phyloP scores from a whole-genome alignment of 1,140 invertebrate species.

The Drosophila pseudoobscura region DNA sequence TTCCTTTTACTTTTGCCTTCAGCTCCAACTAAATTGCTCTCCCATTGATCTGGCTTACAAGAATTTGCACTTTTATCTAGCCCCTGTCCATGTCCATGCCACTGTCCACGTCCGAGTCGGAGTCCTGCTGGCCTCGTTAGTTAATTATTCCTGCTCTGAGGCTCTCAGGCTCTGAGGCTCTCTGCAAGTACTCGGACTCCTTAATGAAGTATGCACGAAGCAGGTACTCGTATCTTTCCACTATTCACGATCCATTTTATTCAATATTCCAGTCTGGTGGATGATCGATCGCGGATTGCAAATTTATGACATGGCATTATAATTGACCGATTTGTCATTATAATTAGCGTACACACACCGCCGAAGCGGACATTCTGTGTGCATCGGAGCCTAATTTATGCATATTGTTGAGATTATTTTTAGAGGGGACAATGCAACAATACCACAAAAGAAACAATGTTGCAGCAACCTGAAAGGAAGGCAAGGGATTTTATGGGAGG shows the following conservation, averaged over 20 bases:
- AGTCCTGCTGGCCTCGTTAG: conserved; percentile 18
- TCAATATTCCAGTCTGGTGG: conserved; percentile 62
- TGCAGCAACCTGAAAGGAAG: conserved; percentile 11
- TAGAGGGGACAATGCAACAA: conserved; percentile 39
- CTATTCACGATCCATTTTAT: conserved; percentile 73
- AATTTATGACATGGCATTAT: conserved; percentile 80
- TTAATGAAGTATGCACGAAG: conserved; percentile 53
- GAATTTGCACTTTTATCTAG: conserved; percentile 51
- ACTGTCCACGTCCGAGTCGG: conserved; percentile 9
- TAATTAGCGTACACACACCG: conserved; percentile 67
- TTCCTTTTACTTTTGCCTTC: conserved; percentile 59
- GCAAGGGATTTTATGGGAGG: background rate
- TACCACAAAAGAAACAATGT: conserved; percentile 20
- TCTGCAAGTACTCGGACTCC: conserved; percentile 1
- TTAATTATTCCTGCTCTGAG: conserved; percentile 24
- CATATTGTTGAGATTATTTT: conserved; percentile 52
- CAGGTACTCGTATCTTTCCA: conserved; percentile 31
- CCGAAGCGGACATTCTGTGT: conserved; percentile 12
- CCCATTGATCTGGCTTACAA: conserved; percentile 51
- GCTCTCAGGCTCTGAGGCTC: background rate
- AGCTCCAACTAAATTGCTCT: conserved; percentile 40
- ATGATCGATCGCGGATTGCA: conserved; percentile 67
- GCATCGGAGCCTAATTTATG: conserved; percentile 59
- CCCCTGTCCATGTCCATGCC: background rate
- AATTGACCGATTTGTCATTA: conserved; percentile 82